Conservation (phyloP, 2,113 vertebrate genomes). For the Balaeniceps rex region DNA sequence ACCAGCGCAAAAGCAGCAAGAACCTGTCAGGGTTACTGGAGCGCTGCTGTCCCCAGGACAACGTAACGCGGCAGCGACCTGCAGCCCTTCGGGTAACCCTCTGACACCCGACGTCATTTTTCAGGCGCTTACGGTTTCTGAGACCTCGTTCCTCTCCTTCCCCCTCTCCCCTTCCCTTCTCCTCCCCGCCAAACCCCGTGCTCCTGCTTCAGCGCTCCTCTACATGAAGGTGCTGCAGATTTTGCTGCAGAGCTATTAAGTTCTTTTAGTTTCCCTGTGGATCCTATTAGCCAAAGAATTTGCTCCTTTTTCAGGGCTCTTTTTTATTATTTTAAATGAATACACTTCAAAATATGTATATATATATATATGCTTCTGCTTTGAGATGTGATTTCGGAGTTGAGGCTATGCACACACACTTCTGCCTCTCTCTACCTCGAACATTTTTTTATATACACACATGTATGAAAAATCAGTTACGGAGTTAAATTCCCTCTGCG, state of each 20-base stretch:
- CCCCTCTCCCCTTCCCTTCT: neutral
- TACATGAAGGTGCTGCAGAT: neutral
- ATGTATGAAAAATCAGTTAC: neutral
- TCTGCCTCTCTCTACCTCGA: neutral
- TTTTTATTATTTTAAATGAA: conserved; percentile 46
- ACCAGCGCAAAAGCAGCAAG: neutral
- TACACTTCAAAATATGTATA: neutral
- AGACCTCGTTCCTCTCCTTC: neutral
- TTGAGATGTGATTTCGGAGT: neutral
- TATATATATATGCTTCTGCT: neutral
- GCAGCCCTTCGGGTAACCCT: neutral
- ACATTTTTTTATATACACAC: neutral
- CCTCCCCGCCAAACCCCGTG: neutral
- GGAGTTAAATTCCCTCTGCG: neutral
- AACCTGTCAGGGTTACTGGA: neutral
- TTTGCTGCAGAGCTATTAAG: conserved; percentile 5
- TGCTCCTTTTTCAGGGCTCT: neutral
- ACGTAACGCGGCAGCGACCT: neutral
- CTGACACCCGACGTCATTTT: neutral
- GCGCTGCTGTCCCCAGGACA: neutral
- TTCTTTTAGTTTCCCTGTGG: conserved; percentile 44
- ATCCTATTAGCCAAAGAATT: conserved; percentile 55
- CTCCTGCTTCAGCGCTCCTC: neutral
- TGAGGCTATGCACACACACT: neutral
- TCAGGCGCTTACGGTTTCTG: neutral